A percentile compares a stretch with the other conserved stretches of the same genome.
phyloP scores from a whole-genome alignment of 2,888 invertebrate genomes.

The Nymphalis polychloros region DNA sequence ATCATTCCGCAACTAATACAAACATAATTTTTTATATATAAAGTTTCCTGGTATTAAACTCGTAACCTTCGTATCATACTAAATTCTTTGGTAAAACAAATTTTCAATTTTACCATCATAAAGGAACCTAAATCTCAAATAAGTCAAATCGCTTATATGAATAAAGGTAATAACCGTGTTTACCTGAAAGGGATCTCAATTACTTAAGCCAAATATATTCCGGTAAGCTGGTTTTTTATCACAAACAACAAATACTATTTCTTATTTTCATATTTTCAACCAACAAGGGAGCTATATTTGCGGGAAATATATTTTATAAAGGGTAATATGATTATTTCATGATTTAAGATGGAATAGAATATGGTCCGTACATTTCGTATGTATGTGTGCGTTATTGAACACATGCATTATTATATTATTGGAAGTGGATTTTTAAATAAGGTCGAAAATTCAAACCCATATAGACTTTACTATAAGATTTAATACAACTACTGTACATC shows the following conservation, averaged over 20 bases:
- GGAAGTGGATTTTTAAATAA: too few species aligned
- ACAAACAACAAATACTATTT: constrained; percentile 18
- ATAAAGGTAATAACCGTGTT: constrained; percentile 35
- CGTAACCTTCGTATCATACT: too few species aligned
- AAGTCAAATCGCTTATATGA: constrained; percentile 31
- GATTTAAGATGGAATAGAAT: neutral
- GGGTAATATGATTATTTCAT: neutral
- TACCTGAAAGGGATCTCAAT: constrained; percentile 34
- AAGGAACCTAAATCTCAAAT: neutral
- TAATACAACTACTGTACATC: too few species aligned
- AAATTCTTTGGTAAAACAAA: neutral
- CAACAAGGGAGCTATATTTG: neutral
- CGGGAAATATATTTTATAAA: constrained; percentile 4
- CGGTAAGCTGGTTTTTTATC: constrained; percentile 34
- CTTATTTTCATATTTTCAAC: constrained; percentile 22
- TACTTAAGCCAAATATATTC: constrained; percentile 37
- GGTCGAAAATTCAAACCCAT: too few species aligned
- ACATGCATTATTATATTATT: neutral
- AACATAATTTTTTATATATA: too few species aligned
- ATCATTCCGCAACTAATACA: too few species aligned
- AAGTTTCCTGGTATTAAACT: too few species aligned
- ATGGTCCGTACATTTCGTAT: too few species aligned
- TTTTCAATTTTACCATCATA: neutral
- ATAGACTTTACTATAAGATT: too few species aligned
- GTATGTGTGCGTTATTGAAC: neutral